Base-by-base conservation (phyloP, 2,888 invertebrate genomes). In the Bombylius discolor region DNA sequence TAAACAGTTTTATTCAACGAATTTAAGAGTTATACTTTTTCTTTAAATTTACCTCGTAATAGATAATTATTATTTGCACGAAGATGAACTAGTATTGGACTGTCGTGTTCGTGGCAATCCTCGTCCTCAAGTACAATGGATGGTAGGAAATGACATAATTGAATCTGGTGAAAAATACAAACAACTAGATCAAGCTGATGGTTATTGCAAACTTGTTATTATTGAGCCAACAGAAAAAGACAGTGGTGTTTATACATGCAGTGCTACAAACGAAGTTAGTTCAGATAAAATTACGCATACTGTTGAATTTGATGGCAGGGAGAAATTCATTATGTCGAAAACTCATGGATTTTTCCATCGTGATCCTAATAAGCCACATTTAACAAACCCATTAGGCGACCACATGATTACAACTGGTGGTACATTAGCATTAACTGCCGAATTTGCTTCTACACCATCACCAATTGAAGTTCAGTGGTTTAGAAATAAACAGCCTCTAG, bases 351-450 rank as follows among this genome's bases (percentile, higher is more conserved):
- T 70, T 66, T 70, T 68, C 67, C 71, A 73, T 62, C 71, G 73
- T 51, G 76, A 77, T 66, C 77, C 79, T n/a, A 76, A 81, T 49
- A 77, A 81, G 60, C 88, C 89, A 1, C 81, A 83, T 65, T 84
- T 89, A 64, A 77, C 82, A 1, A 81, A 79, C 58, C 80, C 84
- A 1, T 70, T 89, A 33, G 81, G 81, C 1, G 87, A 89, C 66
- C 82, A 85, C 65, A 80, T 81, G 55, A 87, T 89, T 1, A 81
- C 84, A 5, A 76, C 78, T 57, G 89, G 89, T 1, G 89, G 89
- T 45, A 87, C 88, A 0, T 83, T 89, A 59, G 89, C 89, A 5
- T 79, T 91, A 31, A 88, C 89, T 69, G 87, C 89, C 1, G 85
- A 89, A 70, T 73, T 73, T 59, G 67, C 68, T 63, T 82, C 88